Base-by-base conservation (phyloP, 1,140 invertebrate genomes). In the Drosophila tropicalis region DNA sequence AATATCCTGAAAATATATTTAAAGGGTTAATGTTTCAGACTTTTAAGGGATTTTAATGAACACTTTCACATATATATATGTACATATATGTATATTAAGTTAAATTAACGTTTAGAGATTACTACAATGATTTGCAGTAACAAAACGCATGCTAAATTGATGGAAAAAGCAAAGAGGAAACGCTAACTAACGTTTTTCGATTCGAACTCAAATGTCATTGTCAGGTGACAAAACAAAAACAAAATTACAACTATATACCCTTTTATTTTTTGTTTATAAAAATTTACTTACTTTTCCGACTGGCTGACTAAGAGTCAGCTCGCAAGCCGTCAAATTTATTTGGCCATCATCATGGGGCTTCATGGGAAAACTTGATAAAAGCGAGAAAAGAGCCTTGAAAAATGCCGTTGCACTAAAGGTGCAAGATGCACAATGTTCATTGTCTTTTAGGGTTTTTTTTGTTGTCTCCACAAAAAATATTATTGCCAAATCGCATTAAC, bases 351-450 rank as follows among this genome's bases (percentile, higher is more conserved):
- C 60, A 54, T 69, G 44, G 44, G 44, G 15, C 61, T 29, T 29
- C 29, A 75, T 76, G 72, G 72, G 60, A 75, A 62, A 47, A 17
- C 36, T 12, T 13, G 15, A 47, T 10, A 51, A 51, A 22, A 22
- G 22, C 22, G 22, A 19, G 0, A 29, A 39, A 25, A 57, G 22
- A 22, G 67, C 72, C 58, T 76, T 75, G 72, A 47, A 19, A 32
- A 32, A 29, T 68, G 60, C 72, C 32, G 47, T 69, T 62, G 72
- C 72, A 51, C 44, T 51, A 22, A 29, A 51, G 17, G 7, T 61
- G 71, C 72, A 75, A 58, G 9, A 67, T 67, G 55, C 73, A 74
- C 22, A 34, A 75, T 75, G 62, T 62, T 39, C 71, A 75, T 62
- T 62, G 72, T 67, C 63, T 64, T 58, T 51, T 39, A 0, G 15